Evolutionary conservation across 2,797 vertebrate species (phyloP), one percentile per base, ranked within the genome.

Genomic region (Calcarius lapponicus): DNA sequence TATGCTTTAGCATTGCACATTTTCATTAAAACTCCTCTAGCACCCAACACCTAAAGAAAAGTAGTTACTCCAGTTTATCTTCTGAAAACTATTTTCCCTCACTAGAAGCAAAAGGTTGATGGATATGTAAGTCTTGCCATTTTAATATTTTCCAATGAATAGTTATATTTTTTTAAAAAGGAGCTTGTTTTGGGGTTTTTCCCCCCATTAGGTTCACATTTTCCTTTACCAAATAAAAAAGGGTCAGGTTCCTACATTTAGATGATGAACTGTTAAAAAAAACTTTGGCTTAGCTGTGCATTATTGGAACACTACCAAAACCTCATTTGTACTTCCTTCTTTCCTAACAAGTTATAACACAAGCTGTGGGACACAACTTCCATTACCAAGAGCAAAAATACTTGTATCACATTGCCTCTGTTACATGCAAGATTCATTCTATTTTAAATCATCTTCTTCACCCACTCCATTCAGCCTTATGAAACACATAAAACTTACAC

Each of bases 271-370:
- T 83, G 71, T 74, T 88, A 66, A 78, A 88, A 74, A 86, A 60
- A 36, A 3, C 28, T 76, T 85, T 74, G 65, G 48, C 57, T 76
- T 89, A 70, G 56, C 64, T 64, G 11, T 34, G 53, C 29, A 60
- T 82, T 80, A 73, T 34, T 91, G 81, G 83, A 96, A 88, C 53
- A 60, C 38, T 69, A 92, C 88, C 69, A 93, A 89, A 72, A 85
- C 1, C 45, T 91, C 78, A 62, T 84, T 73, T 85, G 43, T 60
- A 85, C 60, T 85, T 93, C 57, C 76, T 91, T 96, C 60, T 85
- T 87, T 70, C 67, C 32, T 76, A 92, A 48, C 22, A 78, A 86
- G 53, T 73, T 91, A 25, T 18, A 92, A 92, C 25, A 66, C 34
- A 86, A 90, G 54, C 45, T 17, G 61, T 21, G n/a, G 80, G 58